Conservation (phyloP, 2,113 vertebrate species). For the Myrmecobius fasciatus region DNA sequence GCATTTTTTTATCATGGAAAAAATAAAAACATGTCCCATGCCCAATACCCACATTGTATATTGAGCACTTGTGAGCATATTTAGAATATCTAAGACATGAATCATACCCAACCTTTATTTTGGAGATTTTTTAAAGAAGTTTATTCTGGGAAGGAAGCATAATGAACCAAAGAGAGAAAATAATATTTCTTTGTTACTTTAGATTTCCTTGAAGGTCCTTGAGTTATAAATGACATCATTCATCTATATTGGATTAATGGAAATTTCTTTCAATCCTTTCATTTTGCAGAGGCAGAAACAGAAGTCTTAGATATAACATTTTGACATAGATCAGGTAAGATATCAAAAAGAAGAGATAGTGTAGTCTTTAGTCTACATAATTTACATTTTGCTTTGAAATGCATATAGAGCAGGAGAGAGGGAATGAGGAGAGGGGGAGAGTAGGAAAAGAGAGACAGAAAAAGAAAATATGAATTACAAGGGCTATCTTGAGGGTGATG, state of each 20-base stretch:
- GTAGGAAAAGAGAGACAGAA: neutral
- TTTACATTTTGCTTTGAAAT: too few species aligned
- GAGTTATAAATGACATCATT: too few species aligned
- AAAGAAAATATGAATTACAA: neutral
- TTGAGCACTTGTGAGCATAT: neutral
- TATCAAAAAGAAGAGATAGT: neutral
- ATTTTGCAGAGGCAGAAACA: too few species aligned
- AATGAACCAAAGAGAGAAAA: too few species aligned
- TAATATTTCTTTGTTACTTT: neutral
- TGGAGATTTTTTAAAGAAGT: neutral
- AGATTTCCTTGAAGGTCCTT: neutral
- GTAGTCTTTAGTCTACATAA: too few species aligned
- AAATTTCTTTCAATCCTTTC: too few species aligned
- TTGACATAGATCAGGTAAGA: neutral
- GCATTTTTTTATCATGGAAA: neutral
- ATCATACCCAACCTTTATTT: neutral
- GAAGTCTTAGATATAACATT: neutral
- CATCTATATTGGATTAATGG: too few species aligned
- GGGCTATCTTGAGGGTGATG: slow-evolving; percentile 15
- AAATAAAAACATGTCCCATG: neutral
- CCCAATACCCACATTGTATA: neutral
- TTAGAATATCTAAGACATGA: neutral
- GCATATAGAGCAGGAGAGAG: too few species aligned
- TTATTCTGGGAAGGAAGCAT: neutral
- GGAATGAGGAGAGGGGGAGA: too few species aligned